Evolutionary conservation across 1,140 invertebrate genomes (phyloP).

Genomic region (Macrocentrus cingulum): DNA sequence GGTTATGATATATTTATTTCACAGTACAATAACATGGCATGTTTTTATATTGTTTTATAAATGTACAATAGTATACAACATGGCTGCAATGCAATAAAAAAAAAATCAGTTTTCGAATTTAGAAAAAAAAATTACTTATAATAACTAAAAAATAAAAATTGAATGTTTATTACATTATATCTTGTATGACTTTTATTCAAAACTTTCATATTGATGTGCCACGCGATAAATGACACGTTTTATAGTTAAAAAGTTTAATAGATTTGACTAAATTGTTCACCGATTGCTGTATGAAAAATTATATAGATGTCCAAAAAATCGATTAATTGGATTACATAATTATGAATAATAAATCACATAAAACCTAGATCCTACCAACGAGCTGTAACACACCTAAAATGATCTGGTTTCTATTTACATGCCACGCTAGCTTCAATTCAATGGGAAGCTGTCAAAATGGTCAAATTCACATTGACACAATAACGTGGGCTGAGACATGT

Average conservation of each 20-base stretch:
- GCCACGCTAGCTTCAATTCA: neutral
- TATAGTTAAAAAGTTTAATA: neutral
- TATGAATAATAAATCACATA: neutral
- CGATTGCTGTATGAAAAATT: neutral
- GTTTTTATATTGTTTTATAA: too few relatives aligned
- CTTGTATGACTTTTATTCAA: too few relatives aligned
- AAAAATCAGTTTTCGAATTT: too few relatives aligned
- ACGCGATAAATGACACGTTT: neutral
- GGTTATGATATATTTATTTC: neutral
- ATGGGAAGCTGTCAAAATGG: neutral
- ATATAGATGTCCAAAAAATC: neutral
- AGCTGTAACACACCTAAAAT: neutral
- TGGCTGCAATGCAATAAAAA: too few relatives aligned
- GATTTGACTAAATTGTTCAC: neutral
- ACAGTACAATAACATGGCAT: neutral
- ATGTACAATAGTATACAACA: constrained; percentile 1
- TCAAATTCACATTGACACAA: neutral
- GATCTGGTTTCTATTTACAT: neutral
- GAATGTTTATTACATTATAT: too few relatives aligned
- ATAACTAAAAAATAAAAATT: too few relatives aligned
- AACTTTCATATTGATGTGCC: too few relatives aligned
- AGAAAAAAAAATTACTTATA: too few relatives aligned
- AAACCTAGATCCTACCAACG: neutral
- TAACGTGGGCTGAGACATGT: neutral
- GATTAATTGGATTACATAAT: neutral